These are phyloP conservation scores for Pseudomyrmex dendroicus DNA, from an alignment of 1,140 invertebrate genomes.

Conservation along the genomic window DNA sequence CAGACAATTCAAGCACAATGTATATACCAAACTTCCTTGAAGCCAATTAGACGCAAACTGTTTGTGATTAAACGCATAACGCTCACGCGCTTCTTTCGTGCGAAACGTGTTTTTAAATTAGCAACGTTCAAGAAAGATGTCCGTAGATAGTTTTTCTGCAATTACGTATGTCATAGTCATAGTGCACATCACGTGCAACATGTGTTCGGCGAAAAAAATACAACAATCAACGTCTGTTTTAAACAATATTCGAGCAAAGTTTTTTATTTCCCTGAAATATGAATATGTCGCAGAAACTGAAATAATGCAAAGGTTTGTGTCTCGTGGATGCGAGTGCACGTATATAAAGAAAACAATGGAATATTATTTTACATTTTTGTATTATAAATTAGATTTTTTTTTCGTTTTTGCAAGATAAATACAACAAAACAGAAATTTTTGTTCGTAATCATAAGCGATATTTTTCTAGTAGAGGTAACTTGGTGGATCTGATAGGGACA, in stretches of 20 bases:
- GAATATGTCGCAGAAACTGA: no score
- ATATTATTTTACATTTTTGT: no score
- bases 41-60: constrained; percentile 40
- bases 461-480: neutral
- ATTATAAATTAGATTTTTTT: no score
- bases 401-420: neutral
- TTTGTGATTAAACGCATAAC: constrained; percentile 45
- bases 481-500: neutral
- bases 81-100: neutral
- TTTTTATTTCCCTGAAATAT: no score
- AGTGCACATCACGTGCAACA: no score
- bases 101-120: constrained; percentile 9
- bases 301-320: no score
- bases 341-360: no score
- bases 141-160: constrained; percentile 16
- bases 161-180: neutral
- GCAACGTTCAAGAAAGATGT: neutral
- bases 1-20: neutral
- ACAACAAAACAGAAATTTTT: neutral
- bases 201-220: no score
- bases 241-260: no score
- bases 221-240: no score
- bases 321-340: no score
- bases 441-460: neutral
- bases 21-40: constrained; percentile 39